Conservation (phyloP, 2,113 vertebrate genomes). For the Sclerurus mexicanus region DNA sequence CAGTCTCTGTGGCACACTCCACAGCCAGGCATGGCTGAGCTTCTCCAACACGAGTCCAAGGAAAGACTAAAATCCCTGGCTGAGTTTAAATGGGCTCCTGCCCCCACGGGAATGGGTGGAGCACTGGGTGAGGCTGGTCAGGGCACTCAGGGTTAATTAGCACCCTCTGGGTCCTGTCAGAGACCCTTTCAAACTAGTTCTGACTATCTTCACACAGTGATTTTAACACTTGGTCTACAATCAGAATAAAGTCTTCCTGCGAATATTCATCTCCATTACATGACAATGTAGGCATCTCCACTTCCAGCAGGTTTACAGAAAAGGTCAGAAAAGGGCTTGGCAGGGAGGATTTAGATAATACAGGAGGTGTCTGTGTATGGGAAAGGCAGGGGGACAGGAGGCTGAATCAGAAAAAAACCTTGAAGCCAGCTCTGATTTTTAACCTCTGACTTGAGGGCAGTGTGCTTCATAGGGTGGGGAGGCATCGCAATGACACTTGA, state of each 20-base stretch:
- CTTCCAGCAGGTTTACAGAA: not conserved
- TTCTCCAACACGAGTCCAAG: accelerated
- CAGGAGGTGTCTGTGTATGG: accelerated
- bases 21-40: accelerated
- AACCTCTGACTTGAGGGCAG: not conserved
- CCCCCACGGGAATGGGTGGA: not conserved
- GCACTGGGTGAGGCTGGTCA: not conserved
- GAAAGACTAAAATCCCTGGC: accelerated
- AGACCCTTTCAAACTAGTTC: not conserved
- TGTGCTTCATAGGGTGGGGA: not conserved
- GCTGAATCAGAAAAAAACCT: not conserved
- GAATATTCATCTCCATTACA: accelerated
- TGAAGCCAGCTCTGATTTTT: not conserved
- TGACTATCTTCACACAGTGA: accelerated
- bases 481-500: not conserved
- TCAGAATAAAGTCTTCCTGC: not conserved
- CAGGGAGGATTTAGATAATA: not conserved
- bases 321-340: not conserved
- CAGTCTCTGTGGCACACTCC: accelerated
- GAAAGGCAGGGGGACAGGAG: not conserved
- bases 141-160: not conserved
- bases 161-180: not conserved
- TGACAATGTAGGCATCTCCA: not conserved
- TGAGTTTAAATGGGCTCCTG: not conserved
- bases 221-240: not conserved